A percentile compares a stretch with the other conserved stretches of the same genome.
Evolutionary conservation across 2,113 vertebrate species (phyloP).

Genomic region (Puntigrus tetrazona): DNA sequence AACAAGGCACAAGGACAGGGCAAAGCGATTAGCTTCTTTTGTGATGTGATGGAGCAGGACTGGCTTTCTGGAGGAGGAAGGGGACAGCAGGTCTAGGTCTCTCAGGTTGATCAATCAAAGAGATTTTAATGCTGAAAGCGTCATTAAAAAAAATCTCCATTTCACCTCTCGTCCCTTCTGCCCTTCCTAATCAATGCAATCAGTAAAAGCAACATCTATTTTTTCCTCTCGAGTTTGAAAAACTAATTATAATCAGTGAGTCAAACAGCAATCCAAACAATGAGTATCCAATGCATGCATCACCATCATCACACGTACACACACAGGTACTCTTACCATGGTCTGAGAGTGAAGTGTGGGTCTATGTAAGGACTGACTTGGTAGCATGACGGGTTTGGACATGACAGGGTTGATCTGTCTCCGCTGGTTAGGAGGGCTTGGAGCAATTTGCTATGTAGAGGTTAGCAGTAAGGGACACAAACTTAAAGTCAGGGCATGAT

Average conservation of each 20-base stretch:
- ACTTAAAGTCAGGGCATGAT: not conserved
- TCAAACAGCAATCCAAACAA: constrained; percentile 20
- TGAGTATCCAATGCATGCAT: not conserved
- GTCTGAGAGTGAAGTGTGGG: constrained; percentile 83
- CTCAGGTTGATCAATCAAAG: constrained; percentile 33
- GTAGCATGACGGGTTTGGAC: constrained; percentile 95
- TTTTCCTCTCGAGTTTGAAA: not conserved
- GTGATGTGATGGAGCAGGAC: constrained; percentile 50
- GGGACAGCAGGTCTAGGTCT: not conserved
- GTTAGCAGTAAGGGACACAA: constrained; percentile 24
- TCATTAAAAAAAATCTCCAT: not conserved
- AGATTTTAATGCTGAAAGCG: not conserved
- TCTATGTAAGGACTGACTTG: constrained; percentile 82
- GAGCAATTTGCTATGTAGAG: constrained; percentile 85
- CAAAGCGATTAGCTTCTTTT: constrained; percentile 22
- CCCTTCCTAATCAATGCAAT: not conserved
- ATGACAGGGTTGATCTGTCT: constrained; percentile 83
- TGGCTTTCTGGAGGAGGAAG: constrained; percentile 33
- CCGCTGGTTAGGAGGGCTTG: constrained; percentile 88
- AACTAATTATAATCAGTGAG: constrained; percentile 11
- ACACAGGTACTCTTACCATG: constrained; percentile 80
- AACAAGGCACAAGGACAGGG: not conserved
- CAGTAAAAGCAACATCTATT: not conserved
- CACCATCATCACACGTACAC: not conserved
- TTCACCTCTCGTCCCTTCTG: not conserved